These are phyloP conservation scores for Congeria kusceri DNA, from an alignment of 2,888 invertebrate species.

Conservation along the genomic window DNA sequence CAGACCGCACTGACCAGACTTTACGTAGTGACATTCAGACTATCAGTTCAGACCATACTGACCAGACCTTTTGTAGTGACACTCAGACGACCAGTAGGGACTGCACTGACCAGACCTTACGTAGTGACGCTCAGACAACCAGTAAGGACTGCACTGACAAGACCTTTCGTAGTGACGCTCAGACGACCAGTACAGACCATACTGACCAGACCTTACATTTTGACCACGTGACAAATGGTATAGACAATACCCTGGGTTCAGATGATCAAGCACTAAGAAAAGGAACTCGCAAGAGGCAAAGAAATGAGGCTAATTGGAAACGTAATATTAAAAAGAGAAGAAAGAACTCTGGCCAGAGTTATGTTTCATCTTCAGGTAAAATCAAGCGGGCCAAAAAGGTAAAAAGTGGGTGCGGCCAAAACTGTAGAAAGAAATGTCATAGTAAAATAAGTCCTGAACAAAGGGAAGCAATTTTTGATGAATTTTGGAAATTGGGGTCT, in stretches of 20 bases:
- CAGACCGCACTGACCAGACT: too few species aligned
- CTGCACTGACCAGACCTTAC: too few species aligned
- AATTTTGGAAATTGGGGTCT: slow-evolving; percentile 8
- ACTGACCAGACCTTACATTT: too few species aligned
- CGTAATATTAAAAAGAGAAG: slow-evolving; percentile 11
- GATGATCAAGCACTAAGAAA: neutral
- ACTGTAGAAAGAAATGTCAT: too few species aligned
- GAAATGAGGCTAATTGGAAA: slow-evolving; percentile 20
- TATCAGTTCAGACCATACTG: too few species aligned
- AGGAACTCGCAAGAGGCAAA: neutral
- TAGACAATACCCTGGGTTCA: neutral
- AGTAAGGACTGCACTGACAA: neutral
- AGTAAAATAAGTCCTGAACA: too few species aligned
- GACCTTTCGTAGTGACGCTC: neutral
- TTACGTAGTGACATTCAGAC: too few species aligned
- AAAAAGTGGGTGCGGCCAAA: slow-evolving; percentile 3
- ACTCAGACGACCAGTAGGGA: too few species aligned
- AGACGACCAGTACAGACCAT: neutral
- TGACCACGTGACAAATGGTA: too few species aligned
- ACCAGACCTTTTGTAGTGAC: too few species aligned
- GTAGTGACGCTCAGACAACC: too few species aligned
- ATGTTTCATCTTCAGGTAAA: slow-evolving; percentile 17
- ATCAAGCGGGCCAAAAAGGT: slow-evolving; percentile 7
- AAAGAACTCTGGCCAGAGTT: slow-evolving; percentile 18
- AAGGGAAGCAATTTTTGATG: slow-evolving; percentile 17